Conservation (phyloP, 2,888 invertebrate genomes). For the Himalopsyche kuldschensis region DNA sequence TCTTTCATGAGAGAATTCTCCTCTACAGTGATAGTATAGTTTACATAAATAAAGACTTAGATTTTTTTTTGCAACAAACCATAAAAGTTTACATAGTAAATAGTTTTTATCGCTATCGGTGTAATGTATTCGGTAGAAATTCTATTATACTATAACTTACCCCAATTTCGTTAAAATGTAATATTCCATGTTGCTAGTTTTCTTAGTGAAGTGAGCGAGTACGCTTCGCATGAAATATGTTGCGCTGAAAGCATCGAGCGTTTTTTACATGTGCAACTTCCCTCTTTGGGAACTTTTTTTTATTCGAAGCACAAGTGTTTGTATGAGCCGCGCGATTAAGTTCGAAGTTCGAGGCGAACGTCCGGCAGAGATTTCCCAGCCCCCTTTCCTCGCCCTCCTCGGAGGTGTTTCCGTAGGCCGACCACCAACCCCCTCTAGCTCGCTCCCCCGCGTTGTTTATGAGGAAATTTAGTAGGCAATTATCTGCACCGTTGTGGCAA, state of each 20-base stretch:
- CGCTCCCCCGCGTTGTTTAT: slow-evolving; percentile 10
- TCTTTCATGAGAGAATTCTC: too few relatives aligned
- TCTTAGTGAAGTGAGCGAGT: too few relatives aligned
- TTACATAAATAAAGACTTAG: too few relatives aligned
- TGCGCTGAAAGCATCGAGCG: background rate
- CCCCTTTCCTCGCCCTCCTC: background rate
- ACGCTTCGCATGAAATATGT: background rate
- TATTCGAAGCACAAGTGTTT: background rate
- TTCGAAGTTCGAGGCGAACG: background rate
- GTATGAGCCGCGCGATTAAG: background rate
- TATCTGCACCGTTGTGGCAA: slow-evolving; percentile 28
- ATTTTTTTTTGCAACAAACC: too few relatives aligned
- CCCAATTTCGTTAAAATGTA: too few relatives aligned
- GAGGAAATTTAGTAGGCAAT: slow-evolving; percentile 30
- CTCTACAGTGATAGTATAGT: too few relatives aligned
- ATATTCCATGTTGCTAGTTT: too few relatives aligned
- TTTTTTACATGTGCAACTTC: background rate
- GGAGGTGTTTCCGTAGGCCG: background rate
- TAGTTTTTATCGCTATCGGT: too few relatives aligned
- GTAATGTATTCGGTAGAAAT: too few relatives aligned
- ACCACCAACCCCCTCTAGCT: background rate
- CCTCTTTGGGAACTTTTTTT: background rate
- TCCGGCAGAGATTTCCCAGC: background rate
- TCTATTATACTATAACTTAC: too few relatives aligned
- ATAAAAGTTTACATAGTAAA: too few relatives aligned